These are phyloP conservation scores for Maccullochella peelii DNA, from an alignment of 2,113 vertebrate genomes.

Conservation along the genomic window DNA sequence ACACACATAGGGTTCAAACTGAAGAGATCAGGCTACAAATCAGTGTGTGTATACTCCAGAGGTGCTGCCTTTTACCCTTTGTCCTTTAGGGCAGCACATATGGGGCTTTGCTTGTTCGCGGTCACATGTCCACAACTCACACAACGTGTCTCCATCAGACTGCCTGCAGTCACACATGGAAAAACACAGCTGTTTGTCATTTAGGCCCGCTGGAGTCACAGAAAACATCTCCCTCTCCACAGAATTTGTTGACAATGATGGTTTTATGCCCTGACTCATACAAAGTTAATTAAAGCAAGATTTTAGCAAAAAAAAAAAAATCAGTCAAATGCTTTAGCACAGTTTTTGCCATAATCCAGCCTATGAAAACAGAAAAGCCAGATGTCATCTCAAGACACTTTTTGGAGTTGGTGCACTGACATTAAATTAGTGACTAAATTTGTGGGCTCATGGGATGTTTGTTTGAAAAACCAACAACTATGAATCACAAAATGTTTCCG, in stretches of 20 bases:
- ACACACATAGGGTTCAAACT: slow-evolving; percentile 8
- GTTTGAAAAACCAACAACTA: slow-evolving; percentile 23
- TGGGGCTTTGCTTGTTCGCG: slow-evolving; percentile 90
- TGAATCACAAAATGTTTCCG: slow-evolving; percentile 38
- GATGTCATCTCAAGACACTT: slow-evolving; percentile 9
- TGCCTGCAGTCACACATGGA: slow-evolving; percentile 84
- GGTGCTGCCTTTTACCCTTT: slow-evolving; percentile 88
- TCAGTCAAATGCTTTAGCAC: neutral
- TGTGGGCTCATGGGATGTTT: slow-evolving; percentile 17
- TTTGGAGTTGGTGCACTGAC: neutral
- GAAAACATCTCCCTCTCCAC: slow-evolving; percentile 3
- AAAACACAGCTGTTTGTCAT: slow-evolving; percentile 50
- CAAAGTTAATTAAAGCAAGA: neutral
- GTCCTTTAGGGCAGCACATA: slow-evolving; percentile 89
- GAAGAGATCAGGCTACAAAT: slow-evolving; percentile 19
- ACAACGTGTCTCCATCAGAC: slow-evolving; percentile 94
- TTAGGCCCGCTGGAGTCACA: neutral
- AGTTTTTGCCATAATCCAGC: neutral
- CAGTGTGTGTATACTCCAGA: neutral
- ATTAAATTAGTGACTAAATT: slow-evolving; percentile 23
- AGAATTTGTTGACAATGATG: neutral
- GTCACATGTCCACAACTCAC: slow-evolving; percentile 90
- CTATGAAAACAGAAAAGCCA: neutral
- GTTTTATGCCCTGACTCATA: neutral
- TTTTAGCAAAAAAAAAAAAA: neutral